Evolutionary conservation across 1,140 invertebrate genomes (phyloP).

Genomic region (Acromyrmex charruanus): DNA sequence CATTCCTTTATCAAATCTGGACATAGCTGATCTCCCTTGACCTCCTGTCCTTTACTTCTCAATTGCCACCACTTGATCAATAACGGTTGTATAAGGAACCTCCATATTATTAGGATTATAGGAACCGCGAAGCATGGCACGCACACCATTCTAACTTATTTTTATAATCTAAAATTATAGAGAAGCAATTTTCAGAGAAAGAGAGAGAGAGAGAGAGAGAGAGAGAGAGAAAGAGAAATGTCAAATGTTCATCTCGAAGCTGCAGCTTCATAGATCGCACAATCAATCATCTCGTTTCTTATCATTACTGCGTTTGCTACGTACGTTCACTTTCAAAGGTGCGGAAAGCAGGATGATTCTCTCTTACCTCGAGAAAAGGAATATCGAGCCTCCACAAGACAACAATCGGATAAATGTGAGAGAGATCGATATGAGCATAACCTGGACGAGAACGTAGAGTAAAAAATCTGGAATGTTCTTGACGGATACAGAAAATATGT

Average conservation of each 20-base stretch:
- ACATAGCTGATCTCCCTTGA: slow-evolving; percentile 67
- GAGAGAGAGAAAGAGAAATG: background rate
- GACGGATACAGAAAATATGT: background rate
- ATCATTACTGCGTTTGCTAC: background rate
- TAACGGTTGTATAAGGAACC: slow-evolving; percentile 82
- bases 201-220: background rate
- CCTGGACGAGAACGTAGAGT: slow-evolving; percentile 4
- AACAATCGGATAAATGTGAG: background rate
- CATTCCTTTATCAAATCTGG: slow-evolving; percentile 82
- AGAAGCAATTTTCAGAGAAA: slow-evolving; percentile 32
- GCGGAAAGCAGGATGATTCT: background rate
- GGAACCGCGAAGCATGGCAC: slow-evolving; percentile 83
- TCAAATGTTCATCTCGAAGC: background rate
- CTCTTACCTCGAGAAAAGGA: background rate
- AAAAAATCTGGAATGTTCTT: background rate
- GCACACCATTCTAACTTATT: slow-evolving; percentile 80
- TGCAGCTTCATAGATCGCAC: background rate
- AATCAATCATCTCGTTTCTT: background rate
- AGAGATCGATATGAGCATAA: slow-evolving; percentile 24
- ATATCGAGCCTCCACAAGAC: background rate
- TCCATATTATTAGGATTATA: slow-evolving; percentile 81
- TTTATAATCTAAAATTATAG: slow-evolving; percentile 42
- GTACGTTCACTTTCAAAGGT: background rate
- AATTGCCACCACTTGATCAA: slow-evolving; percentile 80
- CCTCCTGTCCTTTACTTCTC: slow-evolving; percentile 66